These are phyloP conservation scores for Hypercompe scribonia DNA, from an alignment of 2,888 invertebrate genomes.

Conservation along the genomic window DNA sequence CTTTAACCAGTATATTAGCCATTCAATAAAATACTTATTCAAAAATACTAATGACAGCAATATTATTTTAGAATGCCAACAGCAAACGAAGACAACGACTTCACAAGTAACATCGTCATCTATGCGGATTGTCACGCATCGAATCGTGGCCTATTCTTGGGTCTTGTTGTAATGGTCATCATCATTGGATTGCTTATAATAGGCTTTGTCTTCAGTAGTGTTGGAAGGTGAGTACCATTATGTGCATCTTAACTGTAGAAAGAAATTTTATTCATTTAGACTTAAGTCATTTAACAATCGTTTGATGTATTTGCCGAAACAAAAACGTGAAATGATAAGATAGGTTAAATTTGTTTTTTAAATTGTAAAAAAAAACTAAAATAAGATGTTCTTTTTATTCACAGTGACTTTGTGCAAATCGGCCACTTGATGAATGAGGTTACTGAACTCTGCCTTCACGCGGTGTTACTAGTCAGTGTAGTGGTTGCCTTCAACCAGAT, in stretches of 20 bases:
- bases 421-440: constrained; percentile 83
- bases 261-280: not conserved
- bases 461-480: constrained; percentile 86
- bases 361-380: too few species aligned
- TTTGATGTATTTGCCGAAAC: not conserved
- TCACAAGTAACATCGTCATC: constrained; percentile 87
- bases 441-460: constrained; percentile 85
- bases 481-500: constrained; percentile 88
- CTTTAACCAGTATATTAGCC: too few species aligned
- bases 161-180: constrained; percentile 87
- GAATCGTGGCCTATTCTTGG: constrained; percentile 91
- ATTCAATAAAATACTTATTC: not conserved
- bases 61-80: constrained; percentile 70
- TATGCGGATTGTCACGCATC: constrained; percentile 92
- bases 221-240: constrained; percentile 73
- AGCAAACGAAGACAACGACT: constrained; percentile 81
- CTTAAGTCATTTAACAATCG: not conserved
- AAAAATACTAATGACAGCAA: not conserved
- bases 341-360: too few species aligned
- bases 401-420: constrained; percentile 81
- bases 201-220: constrained; percentile 83
- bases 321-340: not conserved
- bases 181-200: constrained; percentile 81
- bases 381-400: too few species aligned
- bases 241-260: not conserved